phyloP scores from a whole-genome alignment of 35 echinoderm and acorn worm genomes.

The Holothuria glaberrima region DNA sequence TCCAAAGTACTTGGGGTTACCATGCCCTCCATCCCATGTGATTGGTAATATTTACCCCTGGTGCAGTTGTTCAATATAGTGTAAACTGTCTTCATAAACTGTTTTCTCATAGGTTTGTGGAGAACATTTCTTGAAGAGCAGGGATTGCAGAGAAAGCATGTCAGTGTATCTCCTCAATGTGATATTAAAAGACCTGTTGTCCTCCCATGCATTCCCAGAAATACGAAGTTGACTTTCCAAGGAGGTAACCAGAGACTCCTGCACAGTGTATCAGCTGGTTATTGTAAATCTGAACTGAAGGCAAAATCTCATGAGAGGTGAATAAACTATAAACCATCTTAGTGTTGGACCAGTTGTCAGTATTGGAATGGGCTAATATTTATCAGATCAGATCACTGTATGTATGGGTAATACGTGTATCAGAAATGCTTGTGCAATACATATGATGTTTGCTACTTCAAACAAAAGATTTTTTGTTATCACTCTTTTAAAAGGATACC shows the following conservation, averaged over 20 bases:
- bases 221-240: background rate
- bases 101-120: background rate
- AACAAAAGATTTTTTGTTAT: too few species aligned
- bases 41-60: too few species aligned
- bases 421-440: too few species aligned
- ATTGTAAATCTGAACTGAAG: background rate
- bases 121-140: slow-evolving; percentile 10
- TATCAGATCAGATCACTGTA: too few species aligned
- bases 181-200: background rate
- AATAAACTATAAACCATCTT: background rate
- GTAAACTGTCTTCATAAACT: background rate
- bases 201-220: slow-evolving; percentile 28
- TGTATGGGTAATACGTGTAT: too few species aligned
- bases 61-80: too few species aligned
- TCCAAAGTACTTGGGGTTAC: too few species aligned
- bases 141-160: background rate
- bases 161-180: background rate
- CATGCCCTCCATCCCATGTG: too few species aligned
- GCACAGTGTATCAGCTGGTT: slow-evolving; percentile 13
- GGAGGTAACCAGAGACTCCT: background rate
- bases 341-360: too few species aligned
- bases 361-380: too few species aligned
- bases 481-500: too few species aligned
- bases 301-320: background rate
- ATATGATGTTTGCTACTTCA: too few species aligned